Base-by-base conservation (phyloP, 2,888 invertebrate genomes). In the Caradrina kadenii region DNA sequence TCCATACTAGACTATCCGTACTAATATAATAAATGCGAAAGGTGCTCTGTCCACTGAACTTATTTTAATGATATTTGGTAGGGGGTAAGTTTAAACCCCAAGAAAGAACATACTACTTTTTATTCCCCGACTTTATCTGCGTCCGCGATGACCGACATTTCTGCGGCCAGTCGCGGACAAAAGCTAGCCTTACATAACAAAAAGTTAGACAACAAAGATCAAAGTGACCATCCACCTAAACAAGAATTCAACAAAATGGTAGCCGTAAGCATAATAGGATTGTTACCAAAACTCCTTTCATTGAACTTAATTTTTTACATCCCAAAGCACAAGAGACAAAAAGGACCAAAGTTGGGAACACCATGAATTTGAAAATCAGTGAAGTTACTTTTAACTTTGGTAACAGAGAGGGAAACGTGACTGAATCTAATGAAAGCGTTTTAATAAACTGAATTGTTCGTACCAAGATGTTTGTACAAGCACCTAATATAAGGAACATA, bases 281-380 rank as follows among this genome's bases (percentile, higher is more conserved):
- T 73, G n/a, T 60, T 68, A 49, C 39, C n/a, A 58, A 78, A 63
- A 53, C 19, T 69, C 22, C 19, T 17, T 53, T 35, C n/a, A 65
- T 49, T 52, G 31, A 69, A 56, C 49, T 49, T 31, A 69, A 55
- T 53, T 67, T 69, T 72, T 79, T 21, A 56, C 61, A 68, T 55
- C 31, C 45, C n/a, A 64, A 69, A 55, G 49, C 66, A 49, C 58
- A 67, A 17, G 69, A 69, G 66, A 73, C 66, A 64, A 45, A 69
- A 64, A 69, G 68, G 73, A 67, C 53, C 22, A 2, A 56, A 63
- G 54, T 63, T 66, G 45, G 66, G 66, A 76, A 73, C 35, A 67
- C 64, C 73, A 80, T 80, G 73, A 73, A 69, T 75, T 79, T 70
- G 21, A 35, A 69, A 73, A 81, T 70, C 53, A 64, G 45, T 59